phyloP scores from a whole-genome alignment of 2,888 invertebrate genomes.

The Pseudococcus viburni region DNA sequence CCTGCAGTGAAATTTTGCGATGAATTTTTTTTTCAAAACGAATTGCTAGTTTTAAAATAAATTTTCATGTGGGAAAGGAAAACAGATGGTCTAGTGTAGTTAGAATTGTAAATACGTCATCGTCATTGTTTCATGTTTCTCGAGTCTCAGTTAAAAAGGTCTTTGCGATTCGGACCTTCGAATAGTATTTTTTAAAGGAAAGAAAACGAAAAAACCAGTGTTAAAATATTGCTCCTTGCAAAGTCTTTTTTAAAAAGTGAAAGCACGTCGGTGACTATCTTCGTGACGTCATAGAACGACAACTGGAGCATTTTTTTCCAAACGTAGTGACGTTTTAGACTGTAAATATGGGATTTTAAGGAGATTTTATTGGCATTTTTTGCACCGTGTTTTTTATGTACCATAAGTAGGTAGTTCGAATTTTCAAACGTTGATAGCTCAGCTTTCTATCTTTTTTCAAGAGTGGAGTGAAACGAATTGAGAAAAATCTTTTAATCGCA shows the following conservation, averaged over 20 bases:
- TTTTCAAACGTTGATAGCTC: not conserved
- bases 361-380: not conserved
- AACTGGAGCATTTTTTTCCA: not conserved
- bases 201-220: not conserved
- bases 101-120: not conserved
- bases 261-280: not conserved
- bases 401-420: not conserved
- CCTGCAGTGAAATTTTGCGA: too few species aligned
- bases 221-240: not conserved
- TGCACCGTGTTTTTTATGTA: not conserved
- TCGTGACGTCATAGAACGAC: not conserved
- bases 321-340: not conserved
- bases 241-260: conserved; percentile 4
- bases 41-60: not conserved
- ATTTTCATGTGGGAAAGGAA: not conserved
- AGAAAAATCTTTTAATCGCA: not conserved
- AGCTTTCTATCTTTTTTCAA: too few species aligned
- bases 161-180: not conserved
- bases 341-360: not conserved
- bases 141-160: not conserved
- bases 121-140: not conserved
- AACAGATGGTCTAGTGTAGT: not conserved
- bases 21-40: too few species aligned
- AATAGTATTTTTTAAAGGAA: not conserved
- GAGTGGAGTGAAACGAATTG: too few species aligned